Evolutionary conservation across 2,888 invertebrate genomes (phyloP), one percentile per base, ranked within the genome.

Genomic region (Polymixis flavicincta): DNA sequence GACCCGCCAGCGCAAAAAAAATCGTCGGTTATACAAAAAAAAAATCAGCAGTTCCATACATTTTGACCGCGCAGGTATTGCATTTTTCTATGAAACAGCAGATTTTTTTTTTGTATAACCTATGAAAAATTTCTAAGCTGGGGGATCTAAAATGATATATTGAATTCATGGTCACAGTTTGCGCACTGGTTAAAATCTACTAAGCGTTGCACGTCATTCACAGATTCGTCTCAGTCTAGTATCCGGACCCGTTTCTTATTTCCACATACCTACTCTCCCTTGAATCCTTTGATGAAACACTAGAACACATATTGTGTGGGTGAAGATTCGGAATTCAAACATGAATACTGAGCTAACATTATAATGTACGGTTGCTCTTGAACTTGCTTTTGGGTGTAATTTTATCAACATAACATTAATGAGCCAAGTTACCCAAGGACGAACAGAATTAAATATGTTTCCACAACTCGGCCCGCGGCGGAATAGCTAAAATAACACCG

Each of bases 361-460:
- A 32, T 59, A 52, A 67, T 50, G 54, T 25, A 28, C 60, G 57
- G 48, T 54, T 63, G 50, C 57, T 74, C 66, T 73, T 79, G 74
- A 82, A 76, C 77, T 76, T 74, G 65, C 22, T 76, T 59, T 76
- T 22, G 45, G n/a, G 32, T 70, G 61, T 78, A 80, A 79, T 74
- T 74, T 48, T 70, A 72, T 78, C 42, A 82, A 72, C 78, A 75
- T 63, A 80, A 82, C 45, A 76, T 72, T 74, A 78, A 82, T 67
- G 59, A 70, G 59, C 73, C 59, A 37, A 76, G 71, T 74, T 75
- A 76, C 64, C 73, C 60, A 57, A 28, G 73, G 68, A 69, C 60
- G n/a, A 67, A 70, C 42, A 74, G 59, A 77, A 84, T 77, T 68
- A 72, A 83, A 77, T 63, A 80, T 76, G 78, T 83, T 87, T 70